Evolutionary conservation across 2,888 invertebrate genomes (phyloP), one percentile per base, ranked within the genome.

Genomic region (Tipula lateralis): DNA sequence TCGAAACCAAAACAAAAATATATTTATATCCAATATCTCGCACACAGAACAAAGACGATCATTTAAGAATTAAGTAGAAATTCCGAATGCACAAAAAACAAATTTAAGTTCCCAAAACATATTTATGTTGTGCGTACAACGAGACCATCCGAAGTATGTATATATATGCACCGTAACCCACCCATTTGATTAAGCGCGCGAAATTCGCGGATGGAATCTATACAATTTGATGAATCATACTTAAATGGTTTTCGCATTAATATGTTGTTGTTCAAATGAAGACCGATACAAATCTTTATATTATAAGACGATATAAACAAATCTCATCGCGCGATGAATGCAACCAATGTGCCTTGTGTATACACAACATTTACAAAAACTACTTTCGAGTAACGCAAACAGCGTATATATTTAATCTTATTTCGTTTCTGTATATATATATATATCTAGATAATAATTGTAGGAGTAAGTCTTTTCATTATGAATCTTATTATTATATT

Each of bases 201-300:
- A 9, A 66, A 24, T 24, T 66, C 24, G 66, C 66, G 9, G 9
- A 66, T 24, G 66, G 24, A 66, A 66, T 66, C 66, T 24, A 66
- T 66, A 66, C 24, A 66, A 66, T 66, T 66, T 66, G 66, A 66
- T 66, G 66, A 66, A 66, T 66, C 66, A 66, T 66, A 66, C 66
- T 9, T 66, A 66, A 66, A 66, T 24, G 66, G 9, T 66, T 66
- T 66, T 66, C 24, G 66, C 66, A 24, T 24, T 66, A 7, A 9
- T 24, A 39, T 39, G 39, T 6, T 7, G 66, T 66, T 24, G 66
- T 50, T 50, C 6, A 24, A 1, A 66, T 66, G 66, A 9, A 66
- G 24, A 66, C 24, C 19, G 66, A 66, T 66, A 66, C 19, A 66
- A 66, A 66, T 66, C 66, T 66, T 66, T 24, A 24, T 7, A 7